A percentile compares a stretch with the other conserved stretches of the same genome.
phyloP scores from a whole-genome alignment of 2,113 vertebrate genomes.

The Echinops telfairi region DNA sequence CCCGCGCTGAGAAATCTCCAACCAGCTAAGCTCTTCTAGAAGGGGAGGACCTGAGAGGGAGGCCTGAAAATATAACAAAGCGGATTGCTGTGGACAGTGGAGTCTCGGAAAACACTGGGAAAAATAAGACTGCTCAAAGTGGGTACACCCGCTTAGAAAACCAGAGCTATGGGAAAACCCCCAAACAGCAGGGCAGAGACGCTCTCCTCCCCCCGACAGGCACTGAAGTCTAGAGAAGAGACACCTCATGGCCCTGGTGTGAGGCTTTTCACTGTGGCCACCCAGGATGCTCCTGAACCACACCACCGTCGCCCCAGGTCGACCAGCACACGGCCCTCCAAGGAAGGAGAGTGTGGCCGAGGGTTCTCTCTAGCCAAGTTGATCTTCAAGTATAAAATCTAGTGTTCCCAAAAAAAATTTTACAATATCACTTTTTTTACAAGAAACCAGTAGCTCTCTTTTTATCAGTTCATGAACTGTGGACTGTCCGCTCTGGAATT shows the following conservation, averaged over 20 bases:
- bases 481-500: not conserved
- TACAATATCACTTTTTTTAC: not conserved
- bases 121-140: not conserved
- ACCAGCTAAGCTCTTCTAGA: not conserved
- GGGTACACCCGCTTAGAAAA: not conserved
- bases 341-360: not conserved
- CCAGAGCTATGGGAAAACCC: not conserved
- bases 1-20: not conserved
- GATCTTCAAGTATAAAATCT: not conserved
- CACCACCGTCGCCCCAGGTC: not conserved
- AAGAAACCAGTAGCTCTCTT: not conserved
- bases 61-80: not conserved
- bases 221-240: slow-evolving; percentile 20
- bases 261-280: not conserved
- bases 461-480: not conserved
- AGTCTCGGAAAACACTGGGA: not conserved
- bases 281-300: not conserved
- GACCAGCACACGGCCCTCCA: not conserved
- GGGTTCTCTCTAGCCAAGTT: not conserved
- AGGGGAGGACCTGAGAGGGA: not conserved
- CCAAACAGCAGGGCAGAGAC: not conserved
- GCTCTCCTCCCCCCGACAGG: not conserved
- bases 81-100: not conserved
- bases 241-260: not conserved
- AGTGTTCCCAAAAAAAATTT: not conserved